Evolutionary conservation across 23 tunicate species (phyloP).

Genomic region (Trididemnum nubilum): DNA sequence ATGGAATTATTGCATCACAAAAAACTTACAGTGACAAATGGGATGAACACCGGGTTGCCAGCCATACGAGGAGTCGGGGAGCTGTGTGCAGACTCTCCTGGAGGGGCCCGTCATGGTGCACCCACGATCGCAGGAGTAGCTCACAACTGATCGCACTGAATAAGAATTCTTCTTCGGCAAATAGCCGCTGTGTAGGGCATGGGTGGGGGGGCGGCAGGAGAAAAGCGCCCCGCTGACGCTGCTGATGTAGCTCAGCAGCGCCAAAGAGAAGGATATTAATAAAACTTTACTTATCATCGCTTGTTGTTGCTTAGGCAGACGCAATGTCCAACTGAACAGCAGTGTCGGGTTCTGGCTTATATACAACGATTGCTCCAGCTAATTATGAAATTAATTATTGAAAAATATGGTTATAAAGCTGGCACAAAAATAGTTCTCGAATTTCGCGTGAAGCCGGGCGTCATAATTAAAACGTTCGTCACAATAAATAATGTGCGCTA

Average conservation of each 20-base stretch:
- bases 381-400: too few species aligned
- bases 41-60: neutral
- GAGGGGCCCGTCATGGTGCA: neutral
- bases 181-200: neutral
- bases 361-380: too few species aligned
- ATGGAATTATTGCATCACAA: too few species aligned
- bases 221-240: neutral
- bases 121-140: neutral
- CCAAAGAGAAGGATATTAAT: neutral
- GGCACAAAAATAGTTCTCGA: too few species aligned
- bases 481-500: too few species aligned
- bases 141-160: neutral
- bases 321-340: too few species aligned
- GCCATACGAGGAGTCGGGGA: neutral
- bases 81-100: neutral
- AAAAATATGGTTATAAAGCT: too few species aligned
- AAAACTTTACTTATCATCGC: neutral
- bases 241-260: neutral
- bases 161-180: neutral
- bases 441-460: too few species aligned
- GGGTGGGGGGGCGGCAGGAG: neutral
- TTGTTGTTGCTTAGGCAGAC: too few species aligned
- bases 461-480: too few species aligned
- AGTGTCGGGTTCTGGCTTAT: too few species aligned
- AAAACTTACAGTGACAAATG: neutral